phyloP scores from a whole-genome alignment of 2,888 invertebrate species.

The Agrotis segetum region DNA sequence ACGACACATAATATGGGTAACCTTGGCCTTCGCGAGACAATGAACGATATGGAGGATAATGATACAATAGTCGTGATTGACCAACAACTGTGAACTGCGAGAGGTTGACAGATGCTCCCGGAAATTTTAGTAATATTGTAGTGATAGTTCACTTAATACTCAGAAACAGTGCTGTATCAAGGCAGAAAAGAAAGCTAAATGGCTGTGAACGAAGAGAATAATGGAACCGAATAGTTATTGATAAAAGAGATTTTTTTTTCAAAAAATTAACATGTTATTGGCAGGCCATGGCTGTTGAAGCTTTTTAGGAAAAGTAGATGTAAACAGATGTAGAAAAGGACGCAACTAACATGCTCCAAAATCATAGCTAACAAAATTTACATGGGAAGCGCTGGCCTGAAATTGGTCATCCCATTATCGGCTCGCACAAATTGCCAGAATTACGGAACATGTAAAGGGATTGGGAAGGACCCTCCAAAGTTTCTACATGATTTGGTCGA shows the following conservation, averaged over 20 bases:
- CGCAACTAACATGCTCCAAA: constrained; percentile 27
- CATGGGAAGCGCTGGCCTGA: constrained; percentile 29
- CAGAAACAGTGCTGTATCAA: neutral
- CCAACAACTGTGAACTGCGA: constrained; percentile 8
- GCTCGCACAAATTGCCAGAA: constrained; percentile 56
- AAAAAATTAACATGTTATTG: neutral
- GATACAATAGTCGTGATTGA: constrained; percentile 24
- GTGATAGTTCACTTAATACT: neutral
- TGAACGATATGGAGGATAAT: constrained; percentile 37
- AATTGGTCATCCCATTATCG: constrained; percentile 55
- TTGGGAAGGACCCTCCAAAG: constrained; percentile 42
- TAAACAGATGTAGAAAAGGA: constrained; percentile 5
- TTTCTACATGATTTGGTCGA: constrained; percentile 42
- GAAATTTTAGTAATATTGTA: neutral
- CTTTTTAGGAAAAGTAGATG: neutral
- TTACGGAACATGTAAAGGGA: constrained; percentile 52
- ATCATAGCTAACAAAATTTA: constrained; percentile 53
- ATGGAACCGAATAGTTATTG: neutral
- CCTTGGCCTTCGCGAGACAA: constrained; percentile 47
- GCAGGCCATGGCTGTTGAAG: neutral
- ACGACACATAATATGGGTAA: constrained; percentile 1
- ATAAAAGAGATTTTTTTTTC: too few relatives aligned
- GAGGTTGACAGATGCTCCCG: neutral
- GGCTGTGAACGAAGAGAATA: neutral
- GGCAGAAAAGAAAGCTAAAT: too few relatives aligned